Base-by-base conservation (phyloP, 2,797 vertebrate species). In the Melanotaenia parkinsoni region DNA sequence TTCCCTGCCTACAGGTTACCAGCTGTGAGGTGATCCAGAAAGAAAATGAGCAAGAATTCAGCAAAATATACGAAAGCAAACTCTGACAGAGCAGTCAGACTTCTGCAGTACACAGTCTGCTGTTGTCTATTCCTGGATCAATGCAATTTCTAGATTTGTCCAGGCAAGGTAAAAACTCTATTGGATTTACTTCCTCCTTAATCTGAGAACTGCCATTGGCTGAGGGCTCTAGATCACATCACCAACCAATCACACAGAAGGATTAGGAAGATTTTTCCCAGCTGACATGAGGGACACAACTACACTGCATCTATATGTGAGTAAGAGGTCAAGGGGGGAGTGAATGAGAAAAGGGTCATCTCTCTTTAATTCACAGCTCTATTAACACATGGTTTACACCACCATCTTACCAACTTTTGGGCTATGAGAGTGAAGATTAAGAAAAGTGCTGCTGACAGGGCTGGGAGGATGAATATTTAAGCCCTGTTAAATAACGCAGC, bases 151-250 rank as follows among this genome's bases (percentile, higher is more conserved):
- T 43, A 67, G 85, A 84, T 88, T 89, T 88, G 82, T 50, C 63
- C 74, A 14, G 28, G 73, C 57, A 67, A 86, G 61, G 75, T 80
- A 76, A 86, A 87, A 85, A 80, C 75, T 84, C 85, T 89, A 92
- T 90, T 86, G 91, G 92, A 93, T 92, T 93, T 89, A 89, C 90
- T 89, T 84, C 72, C 88, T 82, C 66, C n/a, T 63, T 94, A 94
- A 94, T 93, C 93, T 90, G 74, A 76, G 38, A 0, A 33, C 67
- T 71, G 78, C 30, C 72, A 91, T 91, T 91, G 90, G 90, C 67
- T 77, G 72, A 72, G 16, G n/a, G 71, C 70, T 79, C 61, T 56
- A 70, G 87, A 86, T 77, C 78, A 74, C 78, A 65, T 22, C 3
- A 45, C 35, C 35, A 56, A 80, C 93, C 91, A 91, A 92, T 91